Percentiles rank a stretch among this genome's conserved stretches.
phyloP scores from a whole-genome alignment of 2,888 invertebrate species.

The Magallana nippona region DNA sequence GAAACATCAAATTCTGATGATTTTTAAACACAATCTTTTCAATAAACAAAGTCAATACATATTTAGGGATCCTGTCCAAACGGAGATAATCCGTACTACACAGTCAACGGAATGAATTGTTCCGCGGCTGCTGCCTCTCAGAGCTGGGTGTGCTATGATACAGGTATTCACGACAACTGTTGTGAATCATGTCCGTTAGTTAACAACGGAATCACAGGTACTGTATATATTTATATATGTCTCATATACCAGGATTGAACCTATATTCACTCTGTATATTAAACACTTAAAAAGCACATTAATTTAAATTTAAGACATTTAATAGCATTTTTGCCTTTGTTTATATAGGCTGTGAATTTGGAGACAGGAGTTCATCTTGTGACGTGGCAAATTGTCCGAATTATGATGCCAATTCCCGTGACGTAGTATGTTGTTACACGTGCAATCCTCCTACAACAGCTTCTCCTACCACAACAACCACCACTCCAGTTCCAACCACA shows the following conservation, averaged over 20 bases:
- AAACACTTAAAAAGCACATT: neutral
- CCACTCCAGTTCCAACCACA: neutral
- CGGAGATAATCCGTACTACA: neutral
- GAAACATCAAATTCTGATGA: no score
- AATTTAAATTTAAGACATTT: no score
- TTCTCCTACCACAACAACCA: neutral
- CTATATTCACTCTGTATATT: neutral
- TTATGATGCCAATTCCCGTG: neutral
- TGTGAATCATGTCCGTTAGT: neutral
- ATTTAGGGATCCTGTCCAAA: no score
- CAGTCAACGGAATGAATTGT: neutral
- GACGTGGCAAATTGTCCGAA: neutral
- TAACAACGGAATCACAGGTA: neutral
- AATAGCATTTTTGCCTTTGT: neutral
- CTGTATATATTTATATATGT: no score
- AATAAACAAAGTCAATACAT: no score
- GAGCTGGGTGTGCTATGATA: neutral
- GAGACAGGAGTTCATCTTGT: neutral
- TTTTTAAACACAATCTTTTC: no score
- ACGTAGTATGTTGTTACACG: neutral
- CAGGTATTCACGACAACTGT: neutral
- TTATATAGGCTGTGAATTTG: constrained; percentile 18
- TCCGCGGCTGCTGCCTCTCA: neutral
- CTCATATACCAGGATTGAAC: no score
- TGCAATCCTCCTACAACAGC: neutral